A percentile compares a stretch with the other conserved stretches of the same genome.
Conservation (phyloP, 2,113 vertebrate genomes). For the Eurypyga helias region DNA sequence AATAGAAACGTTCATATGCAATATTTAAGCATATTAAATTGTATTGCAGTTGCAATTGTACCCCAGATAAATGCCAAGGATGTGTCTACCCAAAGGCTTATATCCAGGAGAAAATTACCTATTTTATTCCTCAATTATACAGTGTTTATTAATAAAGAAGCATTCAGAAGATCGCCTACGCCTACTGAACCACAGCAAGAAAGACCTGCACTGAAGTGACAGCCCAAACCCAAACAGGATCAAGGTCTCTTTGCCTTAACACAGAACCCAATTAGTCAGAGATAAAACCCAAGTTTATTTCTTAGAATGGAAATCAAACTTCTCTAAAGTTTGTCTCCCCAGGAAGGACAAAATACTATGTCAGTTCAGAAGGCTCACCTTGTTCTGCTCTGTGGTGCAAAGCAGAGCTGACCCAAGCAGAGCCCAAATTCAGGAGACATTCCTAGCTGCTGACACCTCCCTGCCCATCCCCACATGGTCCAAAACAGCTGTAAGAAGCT, state of each 20-base stretch:
- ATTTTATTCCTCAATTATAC: neutral
- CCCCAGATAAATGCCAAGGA: neutral
- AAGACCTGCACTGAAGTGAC: neutral
- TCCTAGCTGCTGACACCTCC: neutral
- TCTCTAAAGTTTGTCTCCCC: neutral
- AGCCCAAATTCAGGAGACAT: neutral
- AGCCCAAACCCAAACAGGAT: neutral
- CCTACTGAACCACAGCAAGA: neutral
- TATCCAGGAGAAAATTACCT: neutral
- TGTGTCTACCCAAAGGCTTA: neutral
- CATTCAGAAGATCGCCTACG: neutral
- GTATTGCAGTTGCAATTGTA: neutral
- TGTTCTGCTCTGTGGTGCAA: neutral
- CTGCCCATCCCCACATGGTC: neutral
- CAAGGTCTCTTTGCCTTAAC: neutral
- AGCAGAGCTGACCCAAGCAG: neutral
- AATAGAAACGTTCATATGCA: neutral
- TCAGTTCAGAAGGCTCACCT: neutral
- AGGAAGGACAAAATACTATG: neutral
- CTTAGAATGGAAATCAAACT: neutral
- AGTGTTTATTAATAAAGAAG: neutral
- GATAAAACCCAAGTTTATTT: neutral
- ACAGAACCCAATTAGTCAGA: neutral
- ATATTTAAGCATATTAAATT: neutral
- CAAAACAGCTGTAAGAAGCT: neutral